Base-by-base conservation (phyloP, 1,140 invertebrate species). In the Drosophila oshimai region DNA sequence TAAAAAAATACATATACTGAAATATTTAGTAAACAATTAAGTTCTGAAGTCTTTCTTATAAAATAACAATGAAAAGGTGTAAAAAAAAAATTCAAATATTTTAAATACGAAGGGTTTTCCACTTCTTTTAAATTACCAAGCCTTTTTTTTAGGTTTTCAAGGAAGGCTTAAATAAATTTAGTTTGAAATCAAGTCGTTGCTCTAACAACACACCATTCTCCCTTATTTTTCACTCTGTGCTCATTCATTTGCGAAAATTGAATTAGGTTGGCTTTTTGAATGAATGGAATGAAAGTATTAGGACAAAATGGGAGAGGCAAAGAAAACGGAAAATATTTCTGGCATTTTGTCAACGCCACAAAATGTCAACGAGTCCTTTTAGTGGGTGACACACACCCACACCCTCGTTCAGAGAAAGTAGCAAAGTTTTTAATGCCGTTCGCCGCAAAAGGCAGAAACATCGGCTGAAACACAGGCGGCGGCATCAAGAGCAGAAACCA, bases 191-290 rank as follows among this genome's bases (percentile, higher is more conserved):
- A 12, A 44, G 49, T 36, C 61, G 39, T 50, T 70, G 33, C 50
- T 55, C 18, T 34, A 20, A 46, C 62, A 28, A 29, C 36, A 26
- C 22, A 6, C 29, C 7, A 12, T 15, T 15, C 20, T n/a, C 5
- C 7, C 6, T 20, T 18, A n/a, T 6, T 20, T 2, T 10, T 2
- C 22, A 7, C 51, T 39, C 31, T 37, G 51, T 74, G 69, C 45
- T 54, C 79, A 74, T 58, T 83, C 74, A 74, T 74, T 79, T 70
- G 79, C 80, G 74, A 77, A 84, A 83, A 84, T 83, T 79, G 79
- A 83, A 86, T 84, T 83, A 71, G 77, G 64, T 79, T 83, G 50
- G 62, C 70, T 71, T 70, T 78, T 65, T 42, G 53, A 51, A 47
- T 55, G 55, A 83, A 69, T 64, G 34, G 61, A 74, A 71, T 71